A percentile compares a stretch with the other conserved stretches of the same genome.
Conservation (phyloP, 1,140 invertebrate species). For the Papilio glaucus region DNA sequence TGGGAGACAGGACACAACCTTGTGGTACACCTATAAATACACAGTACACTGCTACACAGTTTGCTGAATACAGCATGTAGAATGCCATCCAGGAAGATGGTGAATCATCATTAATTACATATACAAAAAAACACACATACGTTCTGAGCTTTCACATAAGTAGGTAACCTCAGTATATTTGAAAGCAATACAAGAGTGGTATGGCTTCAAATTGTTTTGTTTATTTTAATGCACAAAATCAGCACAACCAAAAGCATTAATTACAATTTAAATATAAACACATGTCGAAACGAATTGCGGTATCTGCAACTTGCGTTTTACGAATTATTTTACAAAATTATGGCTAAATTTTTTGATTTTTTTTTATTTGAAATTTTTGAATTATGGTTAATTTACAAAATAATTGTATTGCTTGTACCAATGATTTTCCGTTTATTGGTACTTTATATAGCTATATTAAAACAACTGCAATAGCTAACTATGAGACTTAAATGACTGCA, state of each 20-base stretch:
- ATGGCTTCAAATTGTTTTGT: conserved; percentile 8
- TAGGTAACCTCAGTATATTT: conserved; percentile 2
- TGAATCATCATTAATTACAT: background rate
- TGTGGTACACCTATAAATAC: no score
- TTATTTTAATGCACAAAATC: conserved; percentile 14
- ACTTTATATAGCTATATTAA: no score
- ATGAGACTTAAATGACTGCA: no score
- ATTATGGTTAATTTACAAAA: no score
- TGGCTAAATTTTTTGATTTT: no score
- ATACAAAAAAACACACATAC: background rate
- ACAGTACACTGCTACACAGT: background rate
- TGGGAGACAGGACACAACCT: no score
- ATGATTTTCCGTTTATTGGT: no score
- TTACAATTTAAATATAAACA: background rate
- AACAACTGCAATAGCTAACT: no score
- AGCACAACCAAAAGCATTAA: background rate
- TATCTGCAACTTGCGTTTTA: background rate
- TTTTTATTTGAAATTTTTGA: no score
- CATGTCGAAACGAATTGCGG: background rate
- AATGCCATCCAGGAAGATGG: background rate
- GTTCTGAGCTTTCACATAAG: background rate
- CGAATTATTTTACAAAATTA: background rate
- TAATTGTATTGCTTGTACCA: no score
- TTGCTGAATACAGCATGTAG: background rate
- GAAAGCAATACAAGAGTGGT: background rate